Evolutionary conservation across 2,888 invertebrate species (phyloP).

Genomic region (Coenonympha arcania): DNA sequence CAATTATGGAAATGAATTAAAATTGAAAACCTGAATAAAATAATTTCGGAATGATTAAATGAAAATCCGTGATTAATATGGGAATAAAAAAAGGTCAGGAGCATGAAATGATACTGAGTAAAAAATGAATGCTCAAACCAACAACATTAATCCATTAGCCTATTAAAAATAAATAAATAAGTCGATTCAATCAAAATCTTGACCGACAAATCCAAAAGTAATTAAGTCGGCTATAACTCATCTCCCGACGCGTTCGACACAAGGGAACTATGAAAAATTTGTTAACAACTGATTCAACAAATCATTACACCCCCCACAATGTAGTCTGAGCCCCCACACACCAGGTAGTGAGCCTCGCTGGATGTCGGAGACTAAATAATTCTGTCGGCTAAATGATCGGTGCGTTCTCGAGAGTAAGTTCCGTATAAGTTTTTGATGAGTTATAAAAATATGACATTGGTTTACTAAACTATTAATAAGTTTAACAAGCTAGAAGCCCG

Average conservation of each 20-base stretch:
- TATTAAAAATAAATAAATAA: constrained; percentile 26
- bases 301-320: constrained; percentile 55
- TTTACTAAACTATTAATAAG: too few relatives aligned
- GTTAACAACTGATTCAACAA: constrained; percentile 43
- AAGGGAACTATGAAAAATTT: constrained; percentile 35
- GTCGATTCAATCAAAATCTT: constrained; percentile 25
- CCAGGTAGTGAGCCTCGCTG: constrained; percentile 36
- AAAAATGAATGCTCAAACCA: constrained; percentile 12
- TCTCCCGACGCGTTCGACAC: constrained; percentile 23
- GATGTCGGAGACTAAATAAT: not conserved
- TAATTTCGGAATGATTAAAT: too few relatives aligned
- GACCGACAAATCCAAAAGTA: constrained; percentile 35
- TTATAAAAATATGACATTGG: too few relatives aligned
- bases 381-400: not conserved
- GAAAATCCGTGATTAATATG: too few relatives aligned
- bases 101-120: constrained; percentile 6
- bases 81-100: not conserved
- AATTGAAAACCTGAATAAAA: too few relatives aligned
- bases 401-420: not conserved
- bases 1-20: too few relatives aligned
- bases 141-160: constrained; percentile 15
- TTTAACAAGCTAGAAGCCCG: too few relatives aligned
- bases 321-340: constrained; percentile 55
- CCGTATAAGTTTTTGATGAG: not conserved
- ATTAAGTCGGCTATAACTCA: constrained; percentile 36